Evolutionary conservation across 2,888 invertebrate species (phyloP), one percentile per base, ranked within the genome.

Genomic region (Drosophila fungiperda): DNA sequence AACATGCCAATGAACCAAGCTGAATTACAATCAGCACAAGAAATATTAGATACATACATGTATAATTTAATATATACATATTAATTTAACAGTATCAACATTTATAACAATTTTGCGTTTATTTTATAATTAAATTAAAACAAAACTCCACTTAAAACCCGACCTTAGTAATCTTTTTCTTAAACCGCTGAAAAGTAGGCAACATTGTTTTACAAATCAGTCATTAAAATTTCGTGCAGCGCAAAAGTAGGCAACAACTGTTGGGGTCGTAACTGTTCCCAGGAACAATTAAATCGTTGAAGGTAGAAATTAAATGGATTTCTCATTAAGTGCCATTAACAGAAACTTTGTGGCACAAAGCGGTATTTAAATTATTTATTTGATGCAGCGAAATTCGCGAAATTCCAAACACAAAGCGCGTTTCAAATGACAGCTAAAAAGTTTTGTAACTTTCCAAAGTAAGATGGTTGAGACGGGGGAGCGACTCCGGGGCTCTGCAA

Each of bases 1-100:
- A 69, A 63, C 83, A 84, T 84, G 83, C 83, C 83, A 87, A 87
- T 84, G 53, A 33, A 36, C 38, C 33, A 49, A 58, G 63, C n/a
- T 60, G n/a, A 42, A 63, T 40, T 49, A 38, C 60, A 76, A 57
- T 52, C 23, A 35, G 36, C 29, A 8, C 12, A 63, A 70, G n/a
- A 61, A 36, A 23, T 42, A 53, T 52, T 12, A 70, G 38, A 38
- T 26, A 53, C 12, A 23, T 12, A 26, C 32, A 35, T 45, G 15
- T 15, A 8, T 53, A 50, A 32, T 48, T 38, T 12, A 20, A 1
- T 17, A 12, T 42, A 20, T 45, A 29, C 26, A 15, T 8, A 23
- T 45, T 42, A 38, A 35, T 33, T 59, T 1, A 72, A 50, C 29
- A 57, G 12, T 29, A 29, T 57, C 1, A 57, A 42, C 48, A 68